These are phyloP conservation scores for Coenonympha arcania DNA, from an alignment of 2,888 invertebrate genomes.

Conservation along the genomic window DNA sequence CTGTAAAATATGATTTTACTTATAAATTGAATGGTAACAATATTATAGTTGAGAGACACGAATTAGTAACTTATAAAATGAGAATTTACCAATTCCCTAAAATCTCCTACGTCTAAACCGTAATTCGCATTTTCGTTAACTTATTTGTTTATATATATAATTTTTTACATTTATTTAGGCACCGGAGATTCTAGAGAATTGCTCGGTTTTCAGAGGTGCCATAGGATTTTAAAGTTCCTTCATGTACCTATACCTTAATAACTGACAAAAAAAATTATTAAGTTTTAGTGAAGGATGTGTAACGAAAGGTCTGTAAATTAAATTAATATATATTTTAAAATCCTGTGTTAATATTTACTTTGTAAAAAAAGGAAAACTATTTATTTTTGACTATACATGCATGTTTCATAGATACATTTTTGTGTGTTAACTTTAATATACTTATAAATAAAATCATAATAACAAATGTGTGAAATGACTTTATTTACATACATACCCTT, in stretches of 20 bases:
- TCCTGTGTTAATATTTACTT: not conserved
- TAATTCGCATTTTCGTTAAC: too few species aligned
- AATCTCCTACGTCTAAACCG: too few species aligned
- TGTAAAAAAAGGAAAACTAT: not conserved
- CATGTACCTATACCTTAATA: not conserved
- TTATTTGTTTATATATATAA: too few species aligned
- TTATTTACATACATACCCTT: conserved; percentile 11
- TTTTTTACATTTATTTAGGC: too few species aligned
- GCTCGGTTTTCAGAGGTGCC: too few species aligned
- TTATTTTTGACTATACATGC: not conserved
- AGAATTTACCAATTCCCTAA: too few species aligned
- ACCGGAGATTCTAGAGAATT: too few species aligned
- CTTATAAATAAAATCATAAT: conserved; percentile 1
- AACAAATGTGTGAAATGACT: not conserved
- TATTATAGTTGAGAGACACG: too few species aligned
- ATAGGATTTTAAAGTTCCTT: not conserved
- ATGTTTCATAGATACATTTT: not conserved
- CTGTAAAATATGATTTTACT: too few species aligned
- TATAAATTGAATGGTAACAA: too few species aligned
- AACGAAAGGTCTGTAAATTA: not conserved
- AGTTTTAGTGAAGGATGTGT: not conserved
- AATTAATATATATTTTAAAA: not conserved
- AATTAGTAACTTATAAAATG: too few species aligned
- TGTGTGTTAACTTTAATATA: not conserved
- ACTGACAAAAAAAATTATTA: not conserved